Evolutionary conservation across 1,140 invertebrate genomes (phyloP).

Genomic region (Ips nitidus): DNA sequence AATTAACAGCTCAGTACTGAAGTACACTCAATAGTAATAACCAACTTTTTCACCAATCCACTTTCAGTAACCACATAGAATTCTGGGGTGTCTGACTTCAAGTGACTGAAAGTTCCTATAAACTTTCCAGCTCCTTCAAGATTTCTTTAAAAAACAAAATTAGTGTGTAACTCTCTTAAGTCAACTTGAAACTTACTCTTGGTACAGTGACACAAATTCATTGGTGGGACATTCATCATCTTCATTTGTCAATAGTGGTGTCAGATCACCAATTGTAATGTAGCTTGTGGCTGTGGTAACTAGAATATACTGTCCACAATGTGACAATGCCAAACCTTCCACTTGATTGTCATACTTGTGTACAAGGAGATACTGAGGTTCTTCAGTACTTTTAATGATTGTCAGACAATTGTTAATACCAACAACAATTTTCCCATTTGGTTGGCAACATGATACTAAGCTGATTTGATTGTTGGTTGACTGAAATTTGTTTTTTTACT

Average conservation of each 20-base stretch:
- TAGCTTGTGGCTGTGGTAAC: conserved; percentile 12
- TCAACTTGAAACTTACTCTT: conserved; percentile 5
- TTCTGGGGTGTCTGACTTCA: not conserved
- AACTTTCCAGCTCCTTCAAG: not conserved
- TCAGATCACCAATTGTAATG: conserved; percentile 3
- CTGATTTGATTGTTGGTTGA: too few species aligned
- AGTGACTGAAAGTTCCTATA: conserved; percentile 2
- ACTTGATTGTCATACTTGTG: conserved; percentile 18
- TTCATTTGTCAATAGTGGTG: not conserved
- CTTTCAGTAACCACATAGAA: conserved; percentile 13
- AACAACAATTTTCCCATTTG: conserved; percentile 15
- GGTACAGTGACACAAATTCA: not conserved
- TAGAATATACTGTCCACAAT: conserved; percentile 12
- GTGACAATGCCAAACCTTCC: conserved; percentile 9
- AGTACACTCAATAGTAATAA: not conserved
- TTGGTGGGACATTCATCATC: not conserved
- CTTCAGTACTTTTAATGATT: conserved; percentile 18
- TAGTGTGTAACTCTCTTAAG: not conserved
- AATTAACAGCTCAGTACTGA: not conserved
- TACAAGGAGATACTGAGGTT: conserved; percentile 2
- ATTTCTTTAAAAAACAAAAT: not conserved
- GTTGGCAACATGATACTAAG: not conserved
- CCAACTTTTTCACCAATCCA: conserved; percentile 22
- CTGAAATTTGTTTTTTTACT: not conserved
- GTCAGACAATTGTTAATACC: conserved; percentile 23